A percentile compares a stretch with the other conserved stretches of the same genome.
phyloP scores from a whole-genome alignment of 2,888 invertebrate genomes.

The Cosmorhoe ocellata region DNA sequence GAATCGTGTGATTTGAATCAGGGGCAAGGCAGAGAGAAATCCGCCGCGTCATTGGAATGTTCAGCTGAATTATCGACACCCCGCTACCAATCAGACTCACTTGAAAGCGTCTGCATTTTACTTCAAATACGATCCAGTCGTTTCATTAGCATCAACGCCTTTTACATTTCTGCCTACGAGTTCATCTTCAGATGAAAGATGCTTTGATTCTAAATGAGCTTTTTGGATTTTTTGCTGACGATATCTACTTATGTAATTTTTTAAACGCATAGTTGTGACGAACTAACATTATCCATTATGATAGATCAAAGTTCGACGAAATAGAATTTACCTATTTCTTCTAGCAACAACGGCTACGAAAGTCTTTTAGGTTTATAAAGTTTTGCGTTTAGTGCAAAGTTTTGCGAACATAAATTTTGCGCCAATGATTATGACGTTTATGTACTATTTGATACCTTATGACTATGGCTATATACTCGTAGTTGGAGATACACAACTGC shows the following conservation, averaged over 20 bases:
- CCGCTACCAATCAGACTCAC: slow-evolving; percentile 28
- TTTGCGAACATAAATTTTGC: too few species aligned
- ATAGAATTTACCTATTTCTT: too few species aligned
- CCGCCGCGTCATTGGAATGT: slow-evolving; percentile 17
- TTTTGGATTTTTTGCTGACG: slow-evolving; percentile 10
- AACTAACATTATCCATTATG: too few species aligned
- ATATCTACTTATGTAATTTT: slow-evolving; percentile 4
- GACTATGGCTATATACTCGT: too few species aligned
- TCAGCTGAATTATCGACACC: slow-evolving; percentile 24
- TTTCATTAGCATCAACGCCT: slow-evolving; percentile 25
- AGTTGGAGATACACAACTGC: too few species aligned
- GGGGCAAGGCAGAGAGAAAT: slow-evolving; percentile 1
- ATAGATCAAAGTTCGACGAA: too few species aligned
- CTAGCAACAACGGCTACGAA: too few species aligned
- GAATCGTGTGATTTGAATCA: slow-evolving; percentile 2
- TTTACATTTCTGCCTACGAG: slow-evolving; percentile 19
- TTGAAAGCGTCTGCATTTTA: slow-evolving; percentile 30
- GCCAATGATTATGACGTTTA: too few species aligned
- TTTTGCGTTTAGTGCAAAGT: too few species aligned
- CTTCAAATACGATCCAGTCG: slow-evolving; percentile 22
- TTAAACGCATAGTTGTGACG: too few species aligned
- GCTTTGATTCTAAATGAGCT: slow-evolving; percentile 22
- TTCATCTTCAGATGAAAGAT: slow-evolving; percentile 21
- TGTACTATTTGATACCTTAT: too few species aligned
- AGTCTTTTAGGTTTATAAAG: too few species aligned